Conservation (phyloP, 2,888 invertebrate genomes). For the Onthophagus sagittarius region DNA sequence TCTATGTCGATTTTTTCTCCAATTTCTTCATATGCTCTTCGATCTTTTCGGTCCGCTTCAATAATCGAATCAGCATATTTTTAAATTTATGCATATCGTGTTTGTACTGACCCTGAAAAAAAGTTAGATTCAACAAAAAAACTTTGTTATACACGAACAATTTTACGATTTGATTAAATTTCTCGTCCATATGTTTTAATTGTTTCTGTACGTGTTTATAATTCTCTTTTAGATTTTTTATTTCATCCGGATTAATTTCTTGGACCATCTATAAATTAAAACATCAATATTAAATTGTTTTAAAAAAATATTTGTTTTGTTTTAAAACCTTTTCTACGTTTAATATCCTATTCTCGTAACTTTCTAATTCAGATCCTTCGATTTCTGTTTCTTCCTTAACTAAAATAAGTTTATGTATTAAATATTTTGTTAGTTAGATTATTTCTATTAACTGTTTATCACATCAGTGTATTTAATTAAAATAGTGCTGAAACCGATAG, state of each 20-base stretch:
- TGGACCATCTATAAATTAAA: neutral
- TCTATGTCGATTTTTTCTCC: conserved; percentile 20
- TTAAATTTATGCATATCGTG: conserved; percentile 36
- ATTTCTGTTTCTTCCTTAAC: conserved; percentile 1
- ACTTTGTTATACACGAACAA: neutral
- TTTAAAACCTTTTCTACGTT: neutral
- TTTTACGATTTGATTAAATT: conserved; percentile 1
- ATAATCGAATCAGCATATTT: conserved; percentile 34
- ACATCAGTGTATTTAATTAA: too few species aligned
- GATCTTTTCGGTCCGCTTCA: conserved; percentile 36
- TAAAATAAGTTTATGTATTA: neutral
- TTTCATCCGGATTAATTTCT: conserved; percentile 2
- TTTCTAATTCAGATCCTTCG: conserved; percentile 3
- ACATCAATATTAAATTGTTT: too few species aligned
- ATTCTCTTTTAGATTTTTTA: conserved; percentile 4
- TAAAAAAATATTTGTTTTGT: too few species aligned
- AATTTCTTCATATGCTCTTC: conserved; percentile 32
- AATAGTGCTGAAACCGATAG: too few species aligned
- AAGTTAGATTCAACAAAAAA: conserved; percentile 24
- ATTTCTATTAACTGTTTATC: too few species aligned
- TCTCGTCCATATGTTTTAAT: neutral
- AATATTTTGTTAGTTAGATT: too few species aligned
- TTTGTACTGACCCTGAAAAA: conserved; percentile 36
- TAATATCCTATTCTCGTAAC: conserved; percentile 1
- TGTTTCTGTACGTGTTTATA: conserved; percentile 5